phyloP scores from a whole-genome alignment of 2,113 vertebrate genomes.

The Girardinichthys multiradiatus region DNA sequence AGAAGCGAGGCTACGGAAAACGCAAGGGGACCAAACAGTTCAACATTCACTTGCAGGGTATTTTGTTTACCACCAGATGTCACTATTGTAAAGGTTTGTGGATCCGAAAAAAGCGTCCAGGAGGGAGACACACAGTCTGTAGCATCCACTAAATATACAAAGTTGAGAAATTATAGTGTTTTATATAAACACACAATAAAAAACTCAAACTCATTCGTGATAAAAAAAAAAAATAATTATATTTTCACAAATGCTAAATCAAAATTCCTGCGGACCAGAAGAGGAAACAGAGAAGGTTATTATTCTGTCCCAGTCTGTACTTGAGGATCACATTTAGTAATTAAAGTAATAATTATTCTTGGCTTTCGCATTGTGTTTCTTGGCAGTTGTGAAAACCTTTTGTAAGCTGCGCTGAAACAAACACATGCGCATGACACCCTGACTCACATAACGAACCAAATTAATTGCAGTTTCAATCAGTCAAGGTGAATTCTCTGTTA shows the following conservation, averaged over 20 bases:
- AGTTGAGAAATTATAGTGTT: neutral
- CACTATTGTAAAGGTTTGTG: conserved; percentile 48
- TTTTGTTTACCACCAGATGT: conserved; percentile 42
- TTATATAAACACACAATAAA: neutral
- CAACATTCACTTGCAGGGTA: neutral
- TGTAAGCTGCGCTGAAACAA: neutral
- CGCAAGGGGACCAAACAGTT: conserved; percentile 15
- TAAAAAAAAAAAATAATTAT: too few species aligned
- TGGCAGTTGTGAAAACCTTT: neutral
- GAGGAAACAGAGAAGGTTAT: neutral
- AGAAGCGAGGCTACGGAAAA: conserved; percentile 49
- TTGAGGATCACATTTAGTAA: neutral
- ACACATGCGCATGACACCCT: neutral
- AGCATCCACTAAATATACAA: neutral
- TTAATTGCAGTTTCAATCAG: conserved; percentile 40
- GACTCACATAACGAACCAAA: conserved; percentile 26
- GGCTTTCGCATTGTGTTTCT: neutral
- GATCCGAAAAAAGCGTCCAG: neutral
- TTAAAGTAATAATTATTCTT: neutral
- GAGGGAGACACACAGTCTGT: neutral
- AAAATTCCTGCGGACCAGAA: neutral
- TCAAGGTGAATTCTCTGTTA: conserved; percentile 60
- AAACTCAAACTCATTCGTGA: neutral
- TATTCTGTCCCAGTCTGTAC: neutral
- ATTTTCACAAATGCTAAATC: neutral